These are phyloP conservation scores for Lathronympha strigana DNA, from an alignment of 2,888 invertebrate genomes.

Conservation along the genomic window DNA sequence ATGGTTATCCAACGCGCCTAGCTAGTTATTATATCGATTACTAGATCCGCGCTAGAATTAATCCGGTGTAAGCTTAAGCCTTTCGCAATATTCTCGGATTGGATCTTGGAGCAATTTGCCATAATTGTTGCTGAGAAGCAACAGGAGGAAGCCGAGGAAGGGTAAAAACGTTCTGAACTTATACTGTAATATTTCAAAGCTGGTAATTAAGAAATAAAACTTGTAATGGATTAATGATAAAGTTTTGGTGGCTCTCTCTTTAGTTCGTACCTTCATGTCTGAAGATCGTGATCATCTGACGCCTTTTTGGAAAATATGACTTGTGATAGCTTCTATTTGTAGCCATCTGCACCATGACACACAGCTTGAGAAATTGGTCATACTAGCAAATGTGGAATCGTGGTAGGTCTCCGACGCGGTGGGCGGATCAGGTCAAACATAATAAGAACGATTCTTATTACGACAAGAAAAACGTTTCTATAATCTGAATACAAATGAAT, in stretches of 20 bases:
- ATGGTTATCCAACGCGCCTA: neutral
- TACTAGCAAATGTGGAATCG: no score
- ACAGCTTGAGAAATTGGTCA: no score
- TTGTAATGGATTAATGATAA: neutral
- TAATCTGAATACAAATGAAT: no score
- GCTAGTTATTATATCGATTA: slow-evolving; percentile 39
- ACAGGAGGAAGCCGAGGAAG: slow-evolving; percentile 9
- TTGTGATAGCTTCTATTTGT: no score
- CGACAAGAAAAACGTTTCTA: no score
- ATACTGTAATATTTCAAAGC: slow-evolving; percentile 10
- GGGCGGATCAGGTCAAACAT: no score
- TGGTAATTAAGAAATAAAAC: slow-evolving; percentile 1
- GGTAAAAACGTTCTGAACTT: slow-evolving; percentile 9
- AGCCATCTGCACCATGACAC: no score
- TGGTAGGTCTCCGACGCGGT: no score
- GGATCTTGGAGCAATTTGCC: slow-evolving; percentile 35
- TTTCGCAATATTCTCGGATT: slow-evolving; percentile 34
- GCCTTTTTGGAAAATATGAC: no score
- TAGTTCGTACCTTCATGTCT: no score
- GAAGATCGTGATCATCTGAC: no score
- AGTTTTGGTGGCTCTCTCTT: neutral
- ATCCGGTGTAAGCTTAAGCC: slow-evolving; percentile 38
- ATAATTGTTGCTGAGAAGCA: slow-evolving; percentile 29
- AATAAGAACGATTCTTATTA: no score
- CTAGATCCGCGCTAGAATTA: slow-evolving; percentile 31